Percentiles rank a stretch among this genome's conserved stretches.
phyloP scores from a whole-genome alignment of 2,797 vertebrate species.

The Fundulus diaphanus region DNA sequence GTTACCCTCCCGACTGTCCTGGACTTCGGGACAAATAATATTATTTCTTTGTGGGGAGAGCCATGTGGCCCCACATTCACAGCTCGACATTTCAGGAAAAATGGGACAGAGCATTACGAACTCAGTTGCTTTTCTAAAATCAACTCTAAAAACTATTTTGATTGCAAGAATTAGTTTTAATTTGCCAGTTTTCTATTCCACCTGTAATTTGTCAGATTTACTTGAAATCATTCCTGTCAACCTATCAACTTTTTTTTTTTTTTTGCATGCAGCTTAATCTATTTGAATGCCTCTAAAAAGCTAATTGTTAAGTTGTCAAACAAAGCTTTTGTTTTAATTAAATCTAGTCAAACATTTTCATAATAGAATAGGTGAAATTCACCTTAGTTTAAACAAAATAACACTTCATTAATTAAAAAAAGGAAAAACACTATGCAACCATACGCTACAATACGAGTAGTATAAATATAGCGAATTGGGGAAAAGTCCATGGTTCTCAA shows the following conservation, averaged over 20 bases:
- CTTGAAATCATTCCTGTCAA: not conserved
- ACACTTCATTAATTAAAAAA: too few relatives aligned
- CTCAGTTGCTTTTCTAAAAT: not conserved
- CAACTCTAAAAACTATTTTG: not conserved
- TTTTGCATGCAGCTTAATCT: not conserved
- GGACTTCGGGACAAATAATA: constrained; percentile 37
- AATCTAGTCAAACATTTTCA: not conserved
- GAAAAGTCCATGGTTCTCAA: too few relatives aligned
- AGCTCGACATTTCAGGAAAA: constrained; percentile 54
- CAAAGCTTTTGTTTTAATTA: not conserved
- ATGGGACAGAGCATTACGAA: constrained; percentile 20
- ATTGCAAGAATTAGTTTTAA: not conserved
- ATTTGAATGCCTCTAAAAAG: not conserved
- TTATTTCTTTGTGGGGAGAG: constrained; percentile 25
- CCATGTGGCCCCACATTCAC: constrained; percentile 37
- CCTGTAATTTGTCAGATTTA: not conserved
- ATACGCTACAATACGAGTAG: too few relatives aligned
- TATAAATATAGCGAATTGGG: too few relatives aligned
- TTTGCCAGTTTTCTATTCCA: not conserved
- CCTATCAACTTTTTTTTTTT: not conserved
- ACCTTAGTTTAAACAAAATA: too few relatives aligned
- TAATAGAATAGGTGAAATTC: not conserved
- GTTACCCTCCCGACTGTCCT: constrained; percentile 40
- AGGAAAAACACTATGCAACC: too few relatives aligned
- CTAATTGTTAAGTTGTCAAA: not conserved